These are phyloP conservation scores for Nymphalis polychloros DNA, from an alignment of 2,888 invertebrate species.

Conservation along the genomic window DNA sequence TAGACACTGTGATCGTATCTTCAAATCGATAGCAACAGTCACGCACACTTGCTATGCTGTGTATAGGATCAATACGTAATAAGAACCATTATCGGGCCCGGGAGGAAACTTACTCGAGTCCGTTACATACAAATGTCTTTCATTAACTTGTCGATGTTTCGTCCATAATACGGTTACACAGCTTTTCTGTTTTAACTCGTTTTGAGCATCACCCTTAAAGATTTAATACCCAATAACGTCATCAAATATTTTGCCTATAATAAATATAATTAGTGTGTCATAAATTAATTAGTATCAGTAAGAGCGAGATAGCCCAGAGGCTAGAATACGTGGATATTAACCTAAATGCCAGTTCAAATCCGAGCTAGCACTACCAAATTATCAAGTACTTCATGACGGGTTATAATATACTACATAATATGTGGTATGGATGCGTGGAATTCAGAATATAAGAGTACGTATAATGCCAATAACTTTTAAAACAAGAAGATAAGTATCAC, in stretches of 20 bases:
- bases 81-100: constrained; percentile 60
- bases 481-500: too few species aligned
- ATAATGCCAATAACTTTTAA: too few species aligned
- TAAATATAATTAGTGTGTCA: background rate
- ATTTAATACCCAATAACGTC: constrained; percentile 19
- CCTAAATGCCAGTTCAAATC: too few species aligned
- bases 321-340: too few species aligned
- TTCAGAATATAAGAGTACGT: too few species aligned
- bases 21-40: constrained; percentile 27
- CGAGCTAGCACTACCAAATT: too few species aligned
- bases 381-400: too few species aligned
- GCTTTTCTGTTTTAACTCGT: constrained; percentile 63
- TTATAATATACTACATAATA: too few species aligned
- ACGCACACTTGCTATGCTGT: constrained; percentile 47
- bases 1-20: constrained; percentile 23
- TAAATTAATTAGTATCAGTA: too few species aligned
- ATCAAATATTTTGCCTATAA: background rate
- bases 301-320: too few species aligned
- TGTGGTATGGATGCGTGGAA: too few species aligned
- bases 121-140: constrained; percentile 80
- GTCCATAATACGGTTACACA: constrained; percentile 58
- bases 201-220: constrained; percentile 47
- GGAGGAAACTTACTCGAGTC: constrained; percentile 74
- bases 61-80: constrained; percentile 54
- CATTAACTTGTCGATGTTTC: constrained; percentile 76